These are phyloP conservation scores for Dromius quadrimaculatus DNA, from an alignment of 2,888 invertebrate genomes.

Conservation along the genomic window DNA sequence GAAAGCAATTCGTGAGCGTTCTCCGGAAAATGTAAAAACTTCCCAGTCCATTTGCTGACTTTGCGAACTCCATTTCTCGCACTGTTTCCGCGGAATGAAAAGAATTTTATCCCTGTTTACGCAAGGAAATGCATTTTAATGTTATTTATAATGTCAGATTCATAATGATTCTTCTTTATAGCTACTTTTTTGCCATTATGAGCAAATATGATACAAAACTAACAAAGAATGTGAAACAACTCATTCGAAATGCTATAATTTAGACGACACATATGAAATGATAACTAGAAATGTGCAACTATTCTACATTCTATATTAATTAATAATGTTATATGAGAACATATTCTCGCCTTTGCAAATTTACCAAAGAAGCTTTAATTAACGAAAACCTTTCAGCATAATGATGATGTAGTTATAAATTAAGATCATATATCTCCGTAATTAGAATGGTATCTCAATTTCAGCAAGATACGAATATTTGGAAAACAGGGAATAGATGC, in stretches of 20 bases:
- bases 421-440: constrained; percentile 1
- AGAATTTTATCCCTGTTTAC: background rate
- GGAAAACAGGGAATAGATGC: background rate
- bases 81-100: constrained; percentile 20
- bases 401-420: background rate
- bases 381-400: constrained; percentile 2
- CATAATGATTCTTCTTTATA: too few relatives aligned
- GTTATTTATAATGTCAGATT: constrained; percentile 26
- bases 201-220: too few relatives aligned
- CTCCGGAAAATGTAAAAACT: constrained; percentile 31
- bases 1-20: background rate
- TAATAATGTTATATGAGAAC: background rate
- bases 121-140: constrained; percentile 8
- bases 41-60: constrained; percentile 26
- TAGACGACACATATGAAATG: too few relatives aligned
- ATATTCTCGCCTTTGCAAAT: background rate
- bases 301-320: background rate
- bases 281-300: too few relatives aligned
- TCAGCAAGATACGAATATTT: background rate
- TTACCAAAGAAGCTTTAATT: background rate
- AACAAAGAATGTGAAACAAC: too few relatives aligned
- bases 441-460: background rate
- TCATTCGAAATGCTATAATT: too few relatives aligned
- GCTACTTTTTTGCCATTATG: too few relatives aligned
- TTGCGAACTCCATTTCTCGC: constrained; percentile 25